Conservation (phyloP, 2,113 vertebrate genomes). For the Platysteira castanea region DNA sequence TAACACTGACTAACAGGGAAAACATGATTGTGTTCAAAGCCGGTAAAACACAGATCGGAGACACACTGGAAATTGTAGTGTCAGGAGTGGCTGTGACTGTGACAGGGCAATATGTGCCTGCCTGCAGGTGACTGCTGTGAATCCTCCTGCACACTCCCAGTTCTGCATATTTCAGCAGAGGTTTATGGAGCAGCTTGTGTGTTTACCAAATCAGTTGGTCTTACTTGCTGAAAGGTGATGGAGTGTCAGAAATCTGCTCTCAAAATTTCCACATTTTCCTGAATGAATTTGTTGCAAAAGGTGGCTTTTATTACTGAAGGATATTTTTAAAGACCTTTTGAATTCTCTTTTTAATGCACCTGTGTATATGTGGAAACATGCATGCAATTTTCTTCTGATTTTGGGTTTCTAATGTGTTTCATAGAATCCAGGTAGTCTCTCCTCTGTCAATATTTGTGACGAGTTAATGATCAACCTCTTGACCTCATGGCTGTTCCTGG, state of each 20-base stretch:
- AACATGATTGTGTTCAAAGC: background rate
- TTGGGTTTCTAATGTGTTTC: background rate
- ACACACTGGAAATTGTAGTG: background rate
- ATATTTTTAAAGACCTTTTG: background rate
- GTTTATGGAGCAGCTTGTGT: background rate
- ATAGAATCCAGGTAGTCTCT: background rate
- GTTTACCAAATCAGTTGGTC: background rate
- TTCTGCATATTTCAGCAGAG: background rate
- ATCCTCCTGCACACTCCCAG: background rate
- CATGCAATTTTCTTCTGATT: background rate
- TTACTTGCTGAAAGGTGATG: background rate
- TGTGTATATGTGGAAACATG: background rate
- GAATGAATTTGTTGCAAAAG: background rate
- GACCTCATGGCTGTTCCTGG: slow-evolving; percentile 11
- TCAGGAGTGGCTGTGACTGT: background rate
- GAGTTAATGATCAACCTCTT: slow-evolving; percentile 60
- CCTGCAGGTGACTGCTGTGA: background rate
- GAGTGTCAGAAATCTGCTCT: background rate
- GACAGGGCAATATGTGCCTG: background rate
- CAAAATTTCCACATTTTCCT: background rate
- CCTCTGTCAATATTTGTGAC: slow-evolving; percentile 68
- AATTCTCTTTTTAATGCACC: background rate
- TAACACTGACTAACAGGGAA: background rate
- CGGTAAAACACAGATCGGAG: background rate
- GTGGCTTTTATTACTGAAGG: background rate